These are phyloP conservation scores for Virgularia gustaviana DNA, from an alignment of 92 coral and sea anemone genomes.

Conservation along the genomic window DNA sequence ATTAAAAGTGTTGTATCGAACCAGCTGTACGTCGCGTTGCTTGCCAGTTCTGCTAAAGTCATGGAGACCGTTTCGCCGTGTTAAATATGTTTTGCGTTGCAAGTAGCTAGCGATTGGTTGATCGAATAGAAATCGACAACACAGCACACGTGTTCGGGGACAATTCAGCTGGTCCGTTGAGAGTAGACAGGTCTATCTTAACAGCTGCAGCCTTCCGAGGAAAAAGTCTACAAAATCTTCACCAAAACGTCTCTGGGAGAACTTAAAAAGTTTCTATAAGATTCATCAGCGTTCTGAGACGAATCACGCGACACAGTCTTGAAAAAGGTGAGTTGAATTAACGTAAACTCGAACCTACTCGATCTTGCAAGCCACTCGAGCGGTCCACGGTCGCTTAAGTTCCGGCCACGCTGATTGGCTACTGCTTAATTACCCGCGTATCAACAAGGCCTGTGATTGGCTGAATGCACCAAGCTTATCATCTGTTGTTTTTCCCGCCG, in stretches of 20 bases:
- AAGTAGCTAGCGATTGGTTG: background rate
- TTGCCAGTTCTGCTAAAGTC: background rate
- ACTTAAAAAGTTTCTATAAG: too few species aligned
- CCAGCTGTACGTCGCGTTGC: too few species aligned
- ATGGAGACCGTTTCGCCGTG: background rate
- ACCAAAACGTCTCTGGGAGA: too few species aligned
- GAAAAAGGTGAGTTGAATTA: too few species aligned
- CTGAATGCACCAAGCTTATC: slow-evolving; percentile 63
- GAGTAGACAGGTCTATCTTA: slow-evolving; percentile 1
- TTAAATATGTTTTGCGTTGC: background rate
- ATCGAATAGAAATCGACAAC: background rate
- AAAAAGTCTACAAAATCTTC: background rate
- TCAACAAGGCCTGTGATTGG: slow-evolving; percentile 66
- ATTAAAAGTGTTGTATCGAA: background rate
- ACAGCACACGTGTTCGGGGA: background rate
- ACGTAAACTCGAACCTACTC: too few species aligned
- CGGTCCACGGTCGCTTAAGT: slow-evolving; percentile 74
- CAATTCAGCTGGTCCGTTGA: background rate
- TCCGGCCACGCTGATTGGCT: slow-evolving; percentile 66
- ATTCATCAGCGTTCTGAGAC: too few species aligned
- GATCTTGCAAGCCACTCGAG: too few species aligned
- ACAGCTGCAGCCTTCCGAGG: background rate
- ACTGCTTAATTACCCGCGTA: slow-evolving; percentile 61
- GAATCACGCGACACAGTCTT: too few species aligned
- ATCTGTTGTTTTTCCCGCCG: slow-evolving; percentile 89